Base-by-base conservation (phyloP, 2,797 vertebrate species). In the Lophius americanus region DNA sequence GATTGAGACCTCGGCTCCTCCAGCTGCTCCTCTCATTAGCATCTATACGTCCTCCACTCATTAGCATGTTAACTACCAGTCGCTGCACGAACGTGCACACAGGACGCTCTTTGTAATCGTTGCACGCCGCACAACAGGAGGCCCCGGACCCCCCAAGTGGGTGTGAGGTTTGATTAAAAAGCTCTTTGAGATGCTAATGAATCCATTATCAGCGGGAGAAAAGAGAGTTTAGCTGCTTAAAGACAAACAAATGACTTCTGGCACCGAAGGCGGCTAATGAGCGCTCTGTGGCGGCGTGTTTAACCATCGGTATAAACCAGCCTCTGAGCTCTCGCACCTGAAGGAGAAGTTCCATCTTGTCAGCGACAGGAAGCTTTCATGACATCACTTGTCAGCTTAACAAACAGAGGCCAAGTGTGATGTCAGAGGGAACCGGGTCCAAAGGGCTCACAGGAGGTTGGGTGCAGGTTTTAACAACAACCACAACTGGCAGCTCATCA, bases 211-310 rank as follows among this genome's bases (percentile, higher is more conserved):
- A 88, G 78, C 67, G 61, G 84, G 67, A 88, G 81, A 88, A 89
- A 90, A 69, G 78, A 10, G 75, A 89, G 82, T 89, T 90, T 88
- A 89, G 88, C 87, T 85, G 79, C 85, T 86, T 88, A 86, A 83
- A 90, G 80, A 85, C 82, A 89, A 90, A 87, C 81, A 88, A 85
- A 86, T 86, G 81, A 86, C 88, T 85, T 87, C 81, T 85, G 83
- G 79, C 85, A 76, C 78, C 52, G 72, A 76, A 84, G 78, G 80
- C 74, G 56, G 76, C 76, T 79, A 82, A 89, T 88, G 77, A 85
- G 72, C 3, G 12, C 70, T 61, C 57, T 41, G 44, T 50, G 52
- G 64, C 60, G 56, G 48, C 14, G 51, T 64, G 38, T 61, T 36
- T 64, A 49, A n/a, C 32, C 33, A 5, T 35, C 12, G 13, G 14